These are phyloP conservation scores for Tiphia femorata DNA, from an alignment of 2,888 invertebrate genomes.

Conservation along the genomic window DNA sequence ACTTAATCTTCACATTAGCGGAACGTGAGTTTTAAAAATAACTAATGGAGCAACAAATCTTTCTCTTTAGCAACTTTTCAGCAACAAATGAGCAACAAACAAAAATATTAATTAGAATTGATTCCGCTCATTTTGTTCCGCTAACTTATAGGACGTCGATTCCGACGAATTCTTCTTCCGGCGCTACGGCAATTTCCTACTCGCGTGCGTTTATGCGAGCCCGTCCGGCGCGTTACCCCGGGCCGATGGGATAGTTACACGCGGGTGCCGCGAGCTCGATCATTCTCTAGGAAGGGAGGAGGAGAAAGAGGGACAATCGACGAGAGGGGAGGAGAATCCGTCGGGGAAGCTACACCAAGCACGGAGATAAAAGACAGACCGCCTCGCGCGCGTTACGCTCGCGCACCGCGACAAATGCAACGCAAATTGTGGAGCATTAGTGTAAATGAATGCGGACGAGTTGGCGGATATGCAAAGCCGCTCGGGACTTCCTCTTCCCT, in stretches of 20 bases:
- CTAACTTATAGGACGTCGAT: too few relatives aligned
- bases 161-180: conserved; percentile 43
- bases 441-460: conserved; percentile 60
- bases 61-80: too few relatives aligned
- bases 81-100: too few relatives aligned
- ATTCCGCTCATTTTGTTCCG: too few relatives aligned
- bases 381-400: conserved; percentile 44
- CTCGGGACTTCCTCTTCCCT: too few relatives aligned
- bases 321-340: not conserved
- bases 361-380: conserved; percentile 39
- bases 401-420: conserved; percentile 49
- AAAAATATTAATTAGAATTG: too few relatives aligned
- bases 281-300: not conserved
- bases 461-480: conserved; percentile 44
- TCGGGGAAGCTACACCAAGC: not conserved
- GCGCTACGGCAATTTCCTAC: conserved; percentile 41
- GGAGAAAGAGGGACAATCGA: too few relatives aligned
- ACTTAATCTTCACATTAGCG: too few relatives aligned
- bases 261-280: not conserved
- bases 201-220: too few relatives aligned
- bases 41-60: too few relatives aligned
- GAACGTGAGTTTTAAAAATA: too few relatives aligned
- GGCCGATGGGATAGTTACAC: not conserved
- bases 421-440: conserved; percentile 59
- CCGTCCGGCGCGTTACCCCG: not conserved